Percentiles rank a stretch among this genome's conserved stretches.
Conservation (phyloP, 1,140 invertebrate genomes). For the Paraescarpia echinospica region DNA sequence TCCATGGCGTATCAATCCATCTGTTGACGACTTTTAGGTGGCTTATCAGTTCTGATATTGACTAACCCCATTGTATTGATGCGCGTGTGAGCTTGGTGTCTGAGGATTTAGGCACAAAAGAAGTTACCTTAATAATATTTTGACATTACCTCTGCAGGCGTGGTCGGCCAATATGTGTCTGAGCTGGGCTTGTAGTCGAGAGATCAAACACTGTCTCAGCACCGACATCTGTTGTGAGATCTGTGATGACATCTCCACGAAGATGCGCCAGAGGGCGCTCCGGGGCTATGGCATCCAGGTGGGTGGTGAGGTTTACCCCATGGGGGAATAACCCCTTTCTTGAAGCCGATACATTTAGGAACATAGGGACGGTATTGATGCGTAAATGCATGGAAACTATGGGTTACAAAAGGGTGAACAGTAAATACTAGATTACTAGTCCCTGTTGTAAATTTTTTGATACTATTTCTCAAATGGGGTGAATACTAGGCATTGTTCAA, state of each 20-base stretch:
- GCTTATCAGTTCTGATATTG: too few species aligned
- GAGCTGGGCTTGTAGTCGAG: conserved; percentile 38
- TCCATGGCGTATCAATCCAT: too few species aligned
- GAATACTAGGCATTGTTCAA: background rate
- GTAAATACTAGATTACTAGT: background rate
- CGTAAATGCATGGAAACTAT: too few species aligned
- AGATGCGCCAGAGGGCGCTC: conserved; percentile 72
- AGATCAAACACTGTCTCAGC: conserved; percentile 30
- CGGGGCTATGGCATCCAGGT: conserved; percentile 79
- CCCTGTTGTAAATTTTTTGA: background rate
- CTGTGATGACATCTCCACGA: conserved; percentile 70
- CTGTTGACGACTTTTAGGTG: too few species aligned
- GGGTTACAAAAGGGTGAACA: background rate
- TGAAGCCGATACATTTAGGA: background rate
- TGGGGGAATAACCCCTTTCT: background rate
- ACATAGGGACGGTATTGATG: too few species aligned
- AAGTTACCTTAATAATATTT: too few species aligned
- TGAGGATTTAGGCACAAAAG: too few species aligned
- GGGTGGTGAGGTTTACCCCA: conserved; percentile 21
- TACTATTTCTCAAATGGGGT: background rate
- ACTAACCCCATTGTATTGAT: too few species aligned
- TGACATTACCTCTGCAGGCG: conserved; percentile 52
- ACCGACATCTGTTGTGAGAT: conserved; percentile 18
- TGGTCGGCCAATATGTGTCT: conserved; percentile 44
- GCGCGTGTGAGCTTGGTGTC: too few species aligned